Evolutionary conservation across 2,797 vertebrate genomes (phyloP).

Genomic region (Acropternis orthonyx): DNA sequence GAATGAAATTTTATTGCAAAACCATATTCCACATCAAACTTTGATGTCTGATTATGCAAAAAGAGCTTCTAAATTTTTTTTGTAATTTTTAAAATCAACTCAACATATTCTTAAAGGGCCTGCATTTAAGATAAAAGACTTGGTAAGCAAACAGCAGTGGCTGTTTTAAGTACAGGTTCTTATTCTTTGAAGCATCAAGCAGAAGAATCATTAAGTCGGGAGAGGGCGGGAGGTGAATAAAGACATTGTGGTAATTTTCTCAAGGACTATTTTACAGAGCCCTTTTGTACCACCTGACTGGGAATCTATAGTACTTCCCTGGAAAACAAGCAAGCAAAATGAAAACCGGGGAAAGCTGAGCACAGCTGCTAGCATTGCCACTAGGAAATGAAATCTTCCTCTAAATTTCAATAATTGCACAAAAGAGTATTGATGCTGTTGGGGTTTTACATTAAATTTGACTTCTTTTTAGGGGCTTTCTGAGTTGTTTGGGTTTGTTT

Average conservation of each 20-base stretch:
- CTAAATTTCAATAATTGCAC: background rate
- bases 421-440: background rate
- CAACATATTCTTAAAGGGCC: background rate
- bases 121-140: background rate
- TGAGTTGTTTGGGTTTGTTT: background rate
- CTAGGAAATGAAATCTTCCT: background rate
- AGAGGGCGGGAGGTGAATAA: background rate
- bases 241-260: background rate
- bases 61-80: background rate
- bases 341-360: background rate
- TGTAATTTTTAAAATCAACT: background rate
- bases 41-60: constrained; percentile 42
- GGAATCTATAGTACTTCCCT: constrained; percentile 23
- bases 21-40: constrained; percentile 6
- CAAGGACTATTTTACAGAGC: background rate
- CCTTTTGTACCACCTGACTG: constrained; percentile 4
- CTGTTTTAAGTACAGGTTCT: background rate
- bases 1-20: constrained; percentile 16
- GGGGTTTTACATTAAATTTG: background rate
- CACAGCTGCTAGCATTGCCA: background rate
- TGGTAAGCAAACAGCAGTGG: background rate
- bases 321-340: constrained; percentile 45
- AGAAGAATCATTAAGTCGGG: background rate
- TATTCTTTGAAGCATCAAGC: background rate
- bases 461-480: background rate